A percentile compares a stretch with the other conserved stretches of the same genome.
These are phyloP conservation scores for Halisarca cf. caerulea DNA, from an alignment of 37 sponge, comb jelly and placozoan genomes.

Conservation along the genomic window DNA sequence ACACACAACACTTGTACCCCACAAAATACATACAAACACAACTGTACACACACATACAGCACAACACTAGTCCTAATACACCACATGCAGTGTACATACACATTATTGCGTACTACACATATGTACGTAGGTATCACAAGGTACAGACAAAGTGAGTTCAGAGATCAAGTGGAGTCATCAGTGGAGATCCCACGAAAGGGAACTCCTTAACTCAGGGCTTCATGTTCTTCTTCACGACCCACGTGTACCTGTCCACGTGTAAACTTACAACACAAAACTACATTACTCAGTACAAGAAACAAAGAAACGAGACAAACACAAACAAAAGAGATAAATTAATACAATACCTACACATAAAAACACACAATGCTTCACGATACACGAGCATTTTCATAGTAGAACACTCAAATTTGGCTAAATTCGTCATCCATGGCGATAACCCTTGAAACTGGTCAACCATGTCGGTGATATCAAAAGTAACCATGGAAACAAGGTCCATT, in stretches of 20 bases:
- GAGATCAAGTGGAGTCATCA: conserved; percentile 12
- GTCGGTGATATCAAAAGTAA: no score
- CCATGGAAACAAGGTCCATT: neutral
- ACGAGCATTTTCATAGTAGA: neutral
- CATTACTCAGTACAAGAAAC: no score
- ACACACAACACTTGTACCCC: neutral
- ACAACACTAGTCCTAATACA: neutral
- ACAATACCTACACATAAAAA: neutral
- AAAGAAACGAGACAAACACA: neutral
- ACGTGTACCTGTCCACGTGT: neutral
- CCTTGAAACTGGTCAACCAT: no score
- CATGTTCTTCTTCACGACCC: neutral
- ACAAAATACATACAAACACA: neutral
- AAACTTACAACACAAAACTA: neutral
- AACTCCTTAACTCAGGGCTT: neutral
- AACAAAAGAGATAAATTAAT: neutral
- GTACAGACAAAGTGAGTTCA: neutral
- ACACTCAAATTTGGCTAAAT: neutral
- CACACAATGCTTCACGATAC: neutral
- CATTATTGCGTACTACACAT: no score
- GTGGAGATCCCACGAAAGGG: neutral
- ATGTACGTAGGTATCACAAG: neutral
- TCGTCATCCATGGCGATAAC: no score
- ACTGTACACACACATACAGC: neutral
- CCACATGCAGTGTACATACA: no score